Percentiles rank a stretch among this genome's conserved stretches.
Conservation (phyloP, 2,113 vertebrate genomes). For the Centropus bengalensis region DNA sequence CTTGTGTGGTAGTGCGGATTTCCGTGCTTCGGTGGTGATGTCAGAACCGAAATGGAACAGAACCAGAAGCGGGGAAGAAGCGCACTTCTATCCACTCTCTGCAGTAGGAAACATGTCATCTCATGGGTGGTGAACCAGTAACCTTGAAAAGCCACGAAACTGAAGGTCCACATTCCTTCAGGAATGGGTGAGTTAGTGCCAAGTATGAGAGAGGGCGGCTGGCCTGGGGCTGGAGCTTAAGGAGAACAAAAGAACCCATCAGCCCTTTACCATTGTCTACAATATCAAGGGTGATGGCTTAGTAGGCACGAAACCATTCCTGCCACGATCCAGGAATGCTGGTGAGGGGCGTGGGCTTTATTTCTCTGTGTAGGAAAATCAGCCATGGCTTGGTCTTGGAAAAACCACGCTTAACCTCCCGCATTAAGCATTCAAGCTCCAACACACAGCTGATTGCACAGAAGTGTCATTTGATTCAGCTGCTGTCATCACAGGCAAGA, state of each 20-base stretch:
- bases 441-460: neutral
- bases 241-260: accelerated
- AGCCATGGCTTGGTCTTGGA: neutral
- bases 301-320: neutral
- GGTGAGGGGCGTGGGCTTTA: neutral
- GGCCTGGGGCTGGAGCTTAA: neutral
- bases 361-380: neutral
- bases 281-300: neutral
- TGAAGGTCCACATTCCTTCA: neutral
- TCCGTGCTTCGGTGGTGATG: accelerated
- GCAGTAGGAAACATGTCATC: neutral
- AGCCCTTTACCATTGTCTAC: neutral
- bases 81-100: neutral
- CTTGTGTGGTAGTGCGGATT: neutral
- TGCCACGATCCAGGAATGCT: neutral
- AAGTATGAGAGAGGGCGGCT: neutral
- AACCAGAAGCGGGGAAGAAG: neutral
- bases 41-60: neutral
- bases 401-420: neutral
- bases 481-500: neutral
- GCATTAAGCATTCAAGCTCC: neutral
- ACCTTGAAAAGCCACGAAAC: neutral
- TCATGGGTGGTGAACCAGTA: neutral
- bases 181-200: neutral
- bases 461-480: neutral